phyloP scores from a whole-genome alignment of 1,140 invertebrate species.

The Myzus persicae region DNA sequence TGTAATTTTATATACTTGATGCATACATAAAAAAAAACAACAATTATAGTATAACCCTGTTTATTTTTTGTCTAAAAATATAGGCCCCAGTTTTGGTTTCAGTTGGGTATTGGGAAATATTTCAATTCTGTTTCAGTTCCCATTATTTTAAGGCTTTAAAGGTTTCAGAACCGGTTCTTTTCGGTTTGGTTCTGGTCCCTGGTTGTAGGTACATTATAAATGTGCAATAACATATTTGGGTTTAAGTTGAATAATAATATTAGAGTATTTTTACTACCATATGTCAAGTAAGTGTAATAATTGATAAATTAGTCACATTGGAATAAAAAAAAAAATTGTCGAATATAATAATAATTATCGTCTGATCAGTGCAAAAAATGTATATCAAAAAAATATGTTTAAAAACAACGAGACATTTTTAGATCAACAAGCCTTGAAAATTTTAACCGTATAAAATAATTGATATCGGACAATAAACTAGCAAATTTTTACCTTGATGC shows the following conservation, averaged over 20 bases:
- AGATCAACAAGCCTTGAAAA: not conserved
- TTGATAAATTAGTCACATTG: not conserved
- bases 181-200: no score
- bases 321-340: not conserved
- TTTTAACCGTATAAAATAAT: not conserved
- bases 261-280: not conserved
- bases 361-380: not conserved
- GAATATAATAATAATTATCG: not conserved
- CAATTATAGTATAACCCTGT: no score
- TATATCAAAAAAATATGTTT: not conserved
- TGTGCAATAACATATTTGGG: not conserved
- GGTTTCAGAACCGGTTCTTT: no score
- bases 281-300: not conserved
- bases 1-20: no score
- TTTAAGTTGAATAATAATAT: not conserved
- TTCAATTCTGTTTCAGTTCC: no score
- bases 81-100: no score
- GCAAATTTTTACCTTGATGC: not conserved
- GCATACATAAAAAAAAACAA: no score
- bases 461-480: not conserved
- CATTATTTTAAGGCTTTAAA: not conserved
- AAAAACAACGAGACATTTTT: not conserved
- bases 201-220: not conserved
- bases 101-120: no score
- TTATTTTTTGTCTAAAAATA: no score